Conservation (phyloP, 2,888 invertebrate genomes). For the Pterostichus niger region DNA sequence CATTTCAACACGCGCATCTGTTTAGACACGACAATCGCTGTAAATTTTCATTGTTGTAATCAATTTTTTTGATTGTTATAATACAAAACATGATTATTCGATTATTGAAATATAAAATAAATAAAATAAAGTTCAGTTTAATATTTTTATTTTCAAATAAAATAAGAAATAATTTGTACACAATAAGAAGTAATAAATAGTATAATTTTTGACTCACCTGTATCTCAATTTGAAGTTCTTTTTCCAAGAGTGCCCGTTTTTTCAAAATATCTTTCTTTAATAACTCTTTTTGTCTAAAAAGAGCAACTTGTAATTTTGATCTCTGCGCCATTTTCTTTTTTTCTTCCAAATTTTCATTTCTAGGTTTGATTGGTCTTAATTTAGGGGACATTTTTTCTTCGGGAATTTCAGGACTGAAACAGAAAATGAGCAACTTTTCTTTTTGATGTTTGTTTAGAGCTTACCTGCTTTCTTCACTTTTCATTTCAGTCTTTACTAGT, state of each 20-base stretch:
- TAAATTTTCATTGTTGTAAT: no score
- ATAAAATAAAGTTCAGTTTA: no score
- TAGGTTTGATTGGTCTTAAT: slow-evolving; percentile 69
- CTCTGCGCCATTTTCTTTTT: slow-evolving; percentile 80
- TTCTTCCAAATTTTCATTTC: slow-evolving; percentile 75
- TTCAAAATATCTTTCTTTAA: slow-evolving; percentile 96
- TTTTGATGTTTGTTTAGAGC: no score
- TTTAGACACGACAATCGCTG: neutral
- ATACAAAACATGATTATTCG: neutral
- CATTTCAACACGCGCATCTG: neutral
- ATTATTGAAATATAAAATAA: no score
- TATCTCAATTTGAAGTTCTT: slow-evolving; percentile 93
- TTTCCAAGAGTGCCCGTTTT: slow-evolving; percentile 92
- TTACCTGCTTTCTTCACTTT: slow-evolving; percentile 67
- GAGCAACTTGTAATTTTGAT: slow-evolving; percentile 85
- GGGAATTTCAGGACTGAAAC: slow-evolving; percentile 62
- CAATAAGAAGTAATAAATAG: neutral
- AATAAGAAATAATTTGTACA: no score
- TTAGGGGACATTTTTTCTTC: slow-evolving; percentile 72
- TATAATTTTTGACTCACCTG: slow-evolving; percentile 79
- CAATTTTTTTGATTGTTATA: neutral
- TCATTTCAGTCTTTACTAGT: slow-evolving; percentile 67
- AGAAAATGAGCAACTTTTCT: slow-evolving; percentile 5
- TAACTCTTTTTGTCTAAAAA: slow-evolving; percentile 93
- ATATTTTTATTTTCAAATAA: no score